Base-by-base conservation (phyloP, 2,797 vertebrate species). In the Spea hammondii region DNA sequence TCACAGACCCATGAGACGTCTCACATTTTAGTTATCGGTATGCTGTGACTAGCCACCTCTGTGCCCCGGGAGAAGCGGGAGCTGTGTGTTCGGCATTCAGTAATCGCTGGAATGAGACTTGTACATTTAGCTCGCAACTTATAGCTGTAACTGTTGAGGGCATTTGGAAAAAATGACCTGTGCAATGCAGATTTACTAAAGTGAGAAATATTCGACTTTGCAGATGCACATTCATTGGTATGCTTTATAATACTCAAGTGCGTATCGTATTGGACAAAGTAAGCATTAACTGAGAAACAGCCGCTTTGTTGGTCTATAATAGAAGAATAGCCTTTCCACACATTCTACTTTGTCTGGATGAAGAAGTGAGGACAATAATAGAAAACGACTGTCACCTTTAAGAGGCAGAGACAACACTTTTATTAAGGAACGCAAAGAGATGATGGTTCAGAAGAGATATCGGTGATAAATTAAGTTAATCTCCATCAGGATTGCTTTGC, bases 391-490 rank as follows among this genome's bases (percentile, higher is more conserved):
- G 80, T 14, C 57, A 74, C 70, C 51, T 75, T 70, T 79, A 75
- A 83, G 79, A 77, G 32, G 53, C 11, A 77, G 55, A 83, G 80
- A 75, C 44, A 79, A 45, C 72, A 75, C 81, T 87, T 87, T 86
- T 87, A 84, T 88, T 87, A 83, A 86, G 83, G 85, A 88, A 85
- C 79, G 82, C 71, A 78, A 81, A 76, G 78, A 75, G 82, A 85
- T 87, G 86, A 86, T 85, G 72, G 47, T 86, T 87, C 84, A 86
- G 82, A 84, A 86, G 83, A 87, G 86, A 89, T 94, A 92, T 90
- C 88, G 90, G 89, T 91, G 89, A 94, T 93, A 92, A 92, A 94
- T 92, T 93, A 91, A 89, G 72, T 86, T 94, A 92, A 94, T 94
- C 90, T 93, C 91, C 86, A 85, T 90, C 88, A 86, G 87, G 89